Percentiles rank a stretch among this genome's conserved stretches.
These are phyloP conservation scores for Trachymyrmex cornetzi DNA, from an alignment of 1,140 invertebrate species.

Conservation along the genomic window DNA sequence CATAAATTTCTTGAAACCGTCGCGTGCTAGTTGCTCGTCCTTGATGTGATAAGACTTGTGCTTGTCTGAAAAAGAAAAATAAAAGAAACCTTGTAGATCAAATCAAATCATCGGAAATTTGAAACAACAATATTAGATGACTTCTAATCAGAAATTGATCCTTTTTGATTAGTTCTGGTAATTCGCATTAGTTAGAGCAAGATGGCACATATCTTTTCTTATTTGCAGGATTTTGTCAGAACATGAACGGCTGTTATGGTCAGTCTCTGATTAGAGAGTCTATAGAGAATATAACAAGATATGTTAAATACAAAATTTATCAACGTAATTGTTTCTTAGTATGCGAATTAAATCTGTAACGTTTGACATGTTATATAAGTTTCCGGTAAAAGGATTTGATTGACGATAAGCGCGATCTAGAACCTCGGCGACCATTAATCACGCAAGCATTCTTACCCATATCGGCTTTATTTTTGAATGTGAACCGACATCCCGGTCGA, in stretches of 20 bases:
- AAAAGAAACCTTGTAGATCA: background rate
- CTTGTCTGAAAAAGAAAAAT: constrained; percentile 92
- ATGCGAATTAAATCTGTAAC: background rate
- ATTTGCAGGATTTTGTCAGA: too few species aligned
- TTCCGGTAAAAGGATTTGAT: background rate
- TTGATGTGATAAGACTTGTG: constrained; percentile 99
- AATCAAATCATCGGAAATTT: background rate
- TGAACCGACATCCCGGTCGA: constrained; percentile 95
- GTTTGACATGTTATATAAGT: background rate
- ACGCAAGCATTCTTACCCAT: constrained; percentile 93
- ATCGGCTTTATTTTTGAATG: constrained; percentile 99
- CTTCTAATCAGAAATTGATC: too few species aligned
- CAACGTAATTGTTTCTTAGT: background rate
- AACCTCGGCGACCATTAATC: background rate
- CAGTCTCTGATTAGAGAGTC: too few species aligned
- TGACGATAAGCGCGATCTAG: background rate
- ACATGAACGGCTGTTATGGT: too few species aligned
- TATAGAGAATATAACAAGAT: background rate
- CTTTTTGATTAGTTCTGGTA: too few species aligned
- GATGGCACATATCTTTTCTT: too few species aligned
- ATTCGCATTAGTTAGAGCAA: too few species aligned
- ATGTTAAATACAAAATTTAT: constrained; percentile 16
- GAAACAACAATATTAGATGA: background rate
- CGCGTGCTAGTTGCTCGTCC: constrained; percentile 97
- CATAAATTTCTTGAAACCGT: constrained; percentile 99